Evolutionary conservation across 1,140 invertebrate species (phyloP).

Genomic region (Vanessa atalanta): DNA sequence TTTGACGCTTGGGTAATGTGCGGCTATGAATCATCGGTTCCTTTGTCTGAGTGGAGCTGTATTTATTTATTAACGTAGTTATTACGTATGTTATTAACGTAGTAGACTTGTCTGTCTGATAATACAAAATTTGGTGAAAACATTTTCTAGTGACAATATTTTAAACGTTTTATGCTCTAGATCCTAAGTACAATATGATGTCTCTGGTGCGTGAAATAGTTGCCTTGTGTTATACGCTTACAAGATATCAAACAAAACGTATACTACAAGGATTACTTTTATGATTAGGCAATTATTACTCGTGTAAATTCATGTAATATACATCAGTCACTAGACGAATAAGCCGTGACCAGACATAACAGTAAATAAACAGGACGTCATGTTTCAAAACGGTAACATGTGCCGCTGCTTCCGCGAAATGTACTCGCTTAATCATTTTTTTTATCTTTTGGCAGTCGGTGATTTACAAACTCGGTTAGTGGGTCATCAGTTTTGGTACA

Average conservation of each 20-base stretch:
- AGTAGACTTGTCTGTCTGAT: not conserved
- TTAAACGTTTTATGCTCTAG: constrained; percentile 20
- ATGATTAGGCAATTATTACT: not conserved
- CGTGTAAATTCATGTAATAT: not conserved
- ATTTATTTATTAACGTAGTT: not conserved
- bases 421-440: constrained; percentile 43
- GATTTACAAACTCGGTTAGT: constrained; percentile 45
- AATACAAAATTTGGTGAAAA: not conserved
- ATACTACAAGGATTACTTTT: constrained; percentile 12
- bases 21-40: constrained; percentile 26
- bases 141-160: not conserved
- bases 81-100: not conserved
- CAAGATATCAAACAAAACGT: not conserved
- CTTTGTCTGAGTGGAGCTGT: constrained; percentile 23
- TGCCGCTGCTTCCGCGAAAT: constrained; percentile 52
- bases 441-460: constrained; percentile 46
- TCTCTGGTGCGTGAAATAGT: constrained; percentile 15
- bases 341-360: constrained; percentile 1
- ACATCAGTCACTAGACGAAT: not conserved
- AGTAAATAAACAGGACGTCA: constrained; percentile 20
- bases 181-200: constrained; percentile 14
- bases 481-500: constrained; percentile 31
- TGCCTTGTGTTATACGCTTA: constrained; percentile 2
- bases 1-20: constrained; percentile 25
- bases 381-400: constrained; percentile 46